Conservation (phyloP, 2,797 vertebrate genomes). For the Oreonectes daqikongensis region DNA sequence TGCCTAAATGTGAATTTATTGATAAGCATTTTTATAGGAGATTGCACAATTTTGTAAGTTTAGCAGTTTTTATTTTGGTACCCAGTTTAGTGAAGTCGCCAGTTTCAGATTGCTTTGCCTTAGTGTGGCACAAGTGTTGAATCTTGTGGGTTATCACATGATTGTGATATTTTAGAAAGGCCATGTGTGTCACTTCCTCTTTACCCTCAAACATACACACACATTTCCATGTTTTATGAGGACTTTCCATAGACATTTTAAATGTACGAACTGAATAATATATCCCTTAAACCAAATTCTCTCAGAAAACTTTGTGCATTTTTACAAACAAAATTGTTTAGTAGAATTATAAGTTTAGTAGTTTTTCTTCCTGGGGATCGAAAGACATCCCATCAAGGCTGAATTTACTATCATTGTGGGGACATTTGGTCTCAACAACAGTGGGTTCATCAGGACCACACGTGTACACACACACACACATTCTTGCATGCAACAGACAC, state of each 20-base stretch:
- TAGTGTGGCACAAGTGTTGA: constrained; percentile 17
- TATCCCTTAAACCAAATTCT: too few relatives aligned
- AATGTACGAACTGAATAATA: too few relatives aligned
- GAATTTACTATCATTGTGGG: too few relatives aligned
- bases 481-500: constrained; percentile 1
- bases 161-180: constrained; percentile 15
- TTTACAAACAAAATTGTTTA: too few relatives aligned
- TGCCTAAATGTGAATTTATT: too few relatives aligned
- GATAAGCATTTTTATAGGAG: neutral
- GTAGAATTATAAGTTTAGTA: too few relatives aligned
- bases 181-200: constrained; percentile 42
- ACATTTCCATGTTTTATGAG: neutral
- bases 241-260: neutral
- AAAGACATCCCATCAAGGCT: too few relatives aligned
- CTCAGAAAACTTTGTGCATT: neutral
- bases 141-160: constrained; percentile 35
- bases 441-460: neutral
- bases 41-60: neutral
- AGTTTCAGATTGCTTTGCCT: constrained; percentile 16
- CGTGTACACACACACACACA: neutral
- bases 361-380: neutral
- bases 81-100: constrained; percentile 13
- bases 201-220: neutral
- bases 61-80: neutral
- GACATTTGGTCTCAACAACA: neutral